phyloP scores from a whole-genome alignment of 2,888 invertebrate species.

The Leptura quadrifasciata region DNA sequence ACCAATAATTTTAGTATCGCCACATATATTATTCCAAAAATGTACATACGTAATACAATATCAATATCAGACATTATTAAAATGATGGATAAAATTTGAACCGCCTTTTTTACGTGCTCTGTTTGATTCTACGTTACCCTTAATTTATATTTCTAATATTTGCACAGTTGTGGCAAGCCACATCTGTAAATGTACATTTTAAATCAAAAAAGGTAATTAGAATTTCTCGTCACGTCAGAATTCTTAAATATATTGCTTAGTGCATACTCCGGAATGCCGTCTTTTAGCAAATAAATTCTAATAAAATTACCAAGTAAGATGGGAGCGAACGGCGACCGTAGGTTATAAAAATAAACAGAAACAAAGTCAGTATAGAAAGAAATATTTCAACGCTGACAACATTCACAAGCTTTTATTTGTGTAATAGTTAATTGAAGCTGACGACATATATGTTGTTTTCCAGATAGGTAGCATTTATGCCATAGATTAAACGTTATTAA shows the following conservation, averaged over 20 bases:
- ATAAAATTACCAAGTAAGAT: slow-evolving; percentile 39
- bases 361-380: slow-evolving; percentile 2
- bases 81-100: no score
- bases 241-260: slow-evolving; percentile 33
- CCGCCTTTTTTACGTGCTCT: no score
- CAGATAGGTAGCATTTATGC: neutral
- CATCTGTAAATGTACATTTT: slow-evolving; percentile 10
- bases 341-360: slow-evolving; percentile 12
- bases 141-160: neutral
- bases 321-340: slow-evolving; percentile 17
- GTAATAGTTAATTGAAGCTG: neutral
- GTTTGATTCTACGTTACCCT: no score
- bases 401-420: slow-evolving; percentile 16
- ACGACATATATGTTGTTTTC: neutral
- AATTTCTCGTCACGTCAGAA: slow-evolving; percentile 34
- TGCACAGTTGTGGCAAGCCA: neutral
- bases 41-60: no score
- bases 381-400: slow-evolving; percentile 24
- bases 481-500: no score
- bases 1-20: no score
- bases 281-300: slow-evolving; percentile 34
- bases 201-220: slow-evolving; percentile 21
- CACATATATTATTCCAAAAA: no score
- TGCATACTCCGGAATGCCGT: slow-evolving; percentile 30
- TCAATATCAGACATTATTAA: no score